Percentiles rank a stretch among this genome's conserved stretches.
Evolutionary conservation across 2,113 vertebrate species (phyloP).

Genomic region (Tachuris rubrigastra): DNA sequence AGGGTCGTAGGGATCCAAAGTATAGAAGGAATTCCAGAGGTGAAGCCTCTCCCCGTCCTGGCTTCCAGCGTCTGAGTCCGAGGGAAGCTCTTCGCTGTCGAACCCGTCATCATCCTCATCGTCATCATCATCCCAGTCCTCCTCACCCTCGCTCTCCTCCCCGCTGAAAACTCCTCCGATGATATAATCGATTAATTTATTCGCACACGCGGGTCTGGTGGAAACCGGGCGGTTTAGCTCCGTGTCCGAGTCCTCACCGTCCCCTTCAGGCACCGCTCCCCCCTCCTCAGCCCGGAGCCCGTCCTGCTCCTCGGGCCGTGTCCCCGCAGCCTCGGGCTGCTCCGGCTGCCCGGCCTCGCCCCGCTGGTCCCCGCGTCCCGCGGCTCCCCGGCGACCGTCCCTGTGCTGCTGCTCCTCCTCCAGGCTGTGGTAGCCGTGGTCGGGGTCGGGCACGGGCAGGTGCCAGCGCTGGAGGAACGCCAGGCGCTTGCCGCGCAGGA

Average conservation of each 20-base stretch:
- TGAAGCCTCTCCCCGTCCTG: slow-evolving; percentile 71
- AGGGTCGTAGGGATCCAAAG: slow-evolving; percentile 86
- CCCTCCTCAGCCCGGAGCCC: neutral
- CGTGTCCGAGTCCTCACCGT: neutral
- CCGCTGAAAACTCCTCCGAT: slow-evolving; percentile 85
- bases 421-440: slow-evolving; percentile 89
- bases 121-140: slow-evolving; percentile 72
- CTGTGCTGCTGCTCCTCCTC: slow-evolving; percentile 81
- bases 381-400: accelerated
- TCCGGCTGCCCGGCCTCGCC: neutral
- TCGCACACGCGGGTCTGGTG: slow-evolving; percentile 75
- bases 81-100: slow-evolving; percentile 82
- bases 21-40: slow-evolving; percentile 84
- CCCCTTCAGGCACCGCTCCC: neutral
- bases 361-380: neutral
- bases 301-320: neutral
- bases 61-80: slow-evolving; percentile 66
- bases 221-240: neutral
- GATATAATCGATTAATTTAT: slow-evolving; percentile 91
- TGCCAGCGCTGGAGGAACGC: slow-evolving; percentile 63
- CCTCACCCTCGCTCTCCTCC: slow-evolving; percentile 65
- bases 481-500: slow-evolving; percentile 62
- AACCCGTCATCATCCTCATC: slow-evolving; percentile 82
- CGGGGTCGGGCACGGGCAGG: slow-evolving; percentile 75
- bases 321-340: neutral